A percentile compares a stretch with the other conserved stretches of the same genome.
These are phyloP conservation scores for Catalaphyllia jardinei DNA, from an alignment of 64 coral and sea anemone species.

Conservation along the genomic window DNA sequence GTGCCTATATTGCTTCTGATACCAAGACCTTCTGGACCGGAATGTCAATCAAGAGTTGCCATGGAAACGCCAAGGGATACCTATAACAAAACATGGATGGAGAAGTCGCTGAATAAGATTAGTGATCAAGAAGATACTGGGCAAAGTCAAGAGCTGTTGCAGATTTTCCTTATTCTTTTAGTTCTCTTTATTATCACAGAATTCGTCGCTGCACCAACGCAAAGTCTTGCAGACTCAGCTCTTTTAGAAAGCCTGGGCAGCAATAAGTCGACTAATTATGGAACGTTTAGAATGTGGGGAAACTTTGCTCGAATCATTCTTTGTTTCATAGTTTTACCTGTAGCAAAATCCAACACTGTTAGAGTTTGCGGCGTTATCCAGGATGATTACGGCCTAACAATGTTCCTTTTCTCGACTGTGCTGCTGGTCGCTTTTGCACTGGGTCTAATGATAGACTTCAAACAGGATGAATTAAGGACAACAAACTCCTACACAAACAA, in stretches of 20 bases:
- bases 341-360: neutral
- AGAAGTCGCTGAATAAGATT: neutral
- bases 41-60: neutral
- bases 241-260: slow-evolving; percentile 22
- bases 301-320: slow-evolving; percentile 28
- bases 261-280: slow-evolving; percentile 15
- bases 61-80: neutral
- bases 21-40: neutral
- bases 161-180: slow-evolving; percentile 20
- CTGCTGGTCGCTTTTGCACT: neutral
- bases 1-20: slow-evolving; percentile 26
- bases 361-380: neutral
- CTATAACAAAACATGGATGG: neutral
- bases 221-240: slow-evolving; percentile 32
- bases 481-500: neutral
- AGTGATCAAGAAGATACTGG: neutral
- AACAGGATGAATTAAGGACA: neutral
- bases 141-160: neutral
- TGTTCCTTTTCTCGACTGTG: neutral
- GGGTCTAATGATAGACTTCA: neutral
- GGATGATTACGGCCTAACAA: neutral
- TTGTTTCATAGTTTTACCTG: neutral
- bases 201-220: slow-evolving; percentile 23
- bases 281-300: slow-evolving; percentile 29
- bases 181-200: slow-evolving; percentile 13